Conservation (phyloP, 2,113 vertebrate genomes). For the Oreotragus oreotragus region DNA sequence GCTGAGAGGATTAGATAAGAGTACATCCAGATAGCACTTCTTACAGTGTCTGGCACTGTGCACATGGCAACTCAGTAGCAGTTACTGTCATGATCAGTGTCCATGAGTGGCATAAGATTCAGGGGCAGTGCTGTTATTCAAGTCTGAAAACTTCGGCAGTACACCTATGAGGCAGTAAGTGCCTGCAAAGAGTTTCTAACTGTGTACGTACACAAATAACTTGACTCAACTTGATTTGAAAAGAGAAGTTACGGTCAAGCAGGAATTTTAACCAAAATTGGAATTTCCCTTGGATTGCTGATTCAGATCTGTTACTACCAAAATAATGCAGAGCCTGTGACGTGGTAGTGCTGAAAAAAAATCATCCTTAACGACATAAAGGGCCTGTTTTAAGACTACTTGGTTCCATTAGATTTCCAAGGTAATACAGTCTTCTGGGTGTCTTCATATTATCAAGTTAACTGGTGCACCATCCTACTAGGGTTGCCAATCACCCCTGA, state of each 20-base stretch:
- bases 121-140: not conserved
- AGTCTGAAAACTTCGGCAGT: not conserved
- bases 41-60: not conserved
- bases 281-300: slow-evolving; percentile 5
- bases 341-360: not conserved
- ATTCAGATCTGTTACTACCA: not conserved
- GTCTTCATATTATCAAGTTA: not conserved
- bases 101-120: not conserved
- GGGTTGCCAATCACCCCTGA: not conserved
- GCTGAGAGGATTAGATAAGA: not conserved
- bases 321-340: not conserved
- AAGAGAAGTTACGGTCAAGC: not conserved
- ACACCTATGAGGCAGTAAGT: not conserved
- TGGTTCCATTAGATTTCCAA: not conserved
- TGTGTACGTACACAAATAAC: not conserved
- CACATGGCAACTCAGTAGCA: not conserved
- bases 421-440: not conserved
- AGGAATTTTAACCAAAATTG: slow-evolving; percentile 28
- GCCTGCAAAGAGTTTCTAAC: not conserved
- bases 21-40: not conserved
- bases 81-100: not conserved
- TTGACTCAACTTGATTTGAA: not conserved
- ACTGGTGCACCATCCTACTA: not conserved
- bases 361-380: not conserved
- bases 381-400: not conserved